Evolutionary conservation across 2,113 vertebrate genomes (phyloP).

Genomic region (Crotophaga sulcirostris): DNA sequence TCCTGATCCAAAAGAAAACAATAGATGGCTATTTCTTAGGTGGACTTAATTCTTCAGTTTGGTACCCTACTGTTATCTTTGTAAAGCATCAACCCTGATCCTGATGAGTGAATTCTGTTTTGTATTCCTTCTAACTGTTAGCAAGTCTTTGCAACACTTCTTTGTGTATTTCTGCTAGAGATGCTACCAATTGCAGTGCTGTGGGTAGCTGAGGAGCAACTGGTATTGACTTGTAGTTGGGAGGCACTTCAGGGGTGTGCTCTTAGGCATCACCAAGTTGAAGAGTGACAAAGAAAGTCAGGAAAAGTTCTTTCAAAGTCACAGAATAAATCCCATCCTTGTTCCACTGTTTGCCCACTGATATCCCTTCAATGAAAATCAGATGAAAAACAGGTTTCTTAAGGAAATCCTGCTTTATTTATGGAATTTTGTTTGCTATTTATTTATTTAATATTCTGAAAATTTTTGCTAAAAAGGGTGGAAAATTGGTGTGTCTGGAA

Average conservation of each 20-base stretch:
- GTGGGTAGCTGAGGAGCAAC: background rate
- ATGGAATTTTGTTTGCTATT: background rate
- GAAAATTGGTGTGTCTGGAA: conserved; percentile 1
- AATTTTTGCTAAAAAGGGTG: background rate
- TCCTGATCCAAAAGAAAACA: background rate
- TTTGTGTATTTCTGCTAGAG: background rate
- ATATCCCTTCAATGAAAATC: background rate
- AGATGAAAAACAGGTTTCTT: background rate
- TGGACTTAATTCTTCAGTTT: background rate
- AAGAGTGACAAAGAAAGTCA: background rate
- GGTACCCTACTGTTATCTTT: background rate
- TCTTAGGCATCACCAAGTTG: background rate
- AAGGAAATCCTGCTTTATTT: background rate
- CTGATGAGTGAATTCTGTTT: background rate
- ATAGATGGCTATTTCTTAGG: background rate
- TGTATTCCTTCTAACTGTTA: background rate
- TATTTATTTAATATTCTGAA: background rate
- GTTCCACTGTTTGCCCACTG: background rate
- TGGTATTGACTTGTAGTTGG: background rate
- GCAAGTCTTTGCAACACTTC: background rate
- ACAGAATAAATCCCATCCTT: background rate
- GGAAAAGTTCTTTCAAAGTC: background rate
- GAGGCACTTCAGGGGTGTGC: background rate
- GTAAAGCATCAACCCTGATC: background rate
- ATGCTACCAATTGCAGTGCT: background rate